A percentile compares a stretch with the other conserved stretches of the same genome.
Evolutionary conservation across 1,140 invertebrate species (phyloP).

Genomic region (Brachionus plicatilis): DNA sequence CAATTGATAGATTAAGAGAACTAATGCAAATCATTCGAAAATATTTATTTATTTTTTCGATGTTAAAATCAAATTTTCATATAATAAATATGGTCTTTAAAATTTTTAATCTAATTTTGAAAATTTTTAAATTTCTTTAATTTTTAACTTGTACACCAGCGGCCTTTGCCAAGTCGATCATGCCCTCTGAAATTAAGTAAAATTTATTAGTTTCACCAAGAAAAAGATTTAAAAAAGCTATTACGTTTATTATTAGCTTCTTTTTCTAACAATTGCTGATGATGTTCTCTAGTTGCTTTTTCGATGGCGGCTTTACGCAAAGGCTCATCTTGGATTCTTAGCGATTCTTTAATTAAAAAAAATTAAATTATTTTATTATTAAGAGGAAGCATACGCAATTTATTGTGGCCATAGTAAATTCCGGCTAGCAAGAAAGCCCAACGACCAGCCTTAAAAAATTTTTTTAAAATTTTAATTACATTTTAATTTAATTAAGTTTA

Average conservation of each 20-base stretch:
- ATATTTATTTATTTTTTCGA: neutral
- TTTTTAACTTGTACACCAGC: conserved; percentile 36
- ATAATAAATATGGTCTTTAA: conserved; percentile 24
- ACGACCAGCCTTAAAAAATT: conserved; percentile 21
- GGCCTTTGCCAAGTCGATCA: conserved; percentile 20
- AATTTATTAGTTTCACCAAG: neutral
- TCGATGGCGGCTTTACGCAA: conserved; percentile 30
- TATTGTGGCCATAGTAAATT: neutral
- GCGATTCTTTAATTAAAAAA: neutral
- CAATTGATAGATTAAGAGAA: neutral
- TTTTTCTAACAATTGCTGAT: conserved; percentile 13
- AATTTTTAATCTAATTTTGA: neutral
- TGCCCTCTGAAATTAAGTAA: conserved; percentile 14
- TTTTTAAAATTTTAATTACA: neutral
- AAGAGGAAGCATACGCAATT: neutral
- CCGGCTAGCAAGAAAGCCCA: conserved; percentile 21
- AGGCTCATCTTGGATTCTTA: conserved; percentile 4
- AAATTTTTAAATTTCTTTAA: conserved; percentile 1
- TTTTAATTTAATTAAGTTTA: neutral
- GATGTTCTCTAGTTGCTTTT: conserved; percentile 33
- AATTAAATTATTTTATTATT: neutral
- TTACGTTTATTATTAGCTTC: conserved; percentile 23
- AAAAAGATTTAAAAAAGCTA: neutral
- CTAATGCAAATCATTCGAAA: neutral
- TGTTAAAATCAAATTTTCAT: conserved; percentile 16